A percentile compares a stretch with the other conserved stretches of the same genome.
Conservation (phyloP, 2,113 vertebrate genomes). For the Takifugu bimaculatus region DNA sequence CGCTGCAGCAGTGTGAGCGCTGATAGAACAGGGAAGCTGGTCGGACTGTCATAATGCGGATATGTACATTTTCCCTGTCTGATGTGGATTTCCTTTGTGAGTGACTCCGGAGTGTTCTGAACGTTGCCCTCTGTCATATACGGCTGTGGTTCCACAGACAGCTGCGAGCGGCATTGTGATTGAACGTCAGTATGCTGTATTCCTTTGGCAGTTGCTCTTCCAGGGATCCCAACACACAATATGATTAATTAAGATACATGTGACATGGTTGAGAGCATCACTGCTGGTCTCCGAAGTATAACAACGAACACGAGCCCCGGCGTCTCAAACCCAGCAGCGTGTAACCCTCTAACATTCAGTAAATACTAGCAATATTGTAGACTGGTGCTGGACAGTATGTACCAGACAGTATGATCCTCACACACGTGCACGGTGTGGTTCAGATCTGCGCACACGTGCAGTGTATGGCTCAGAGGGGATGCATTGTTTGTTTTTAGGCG, state of each 20-base stretch:
- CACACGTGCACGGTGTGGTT: conserved; percentile 42
- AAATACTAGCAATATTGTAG: conserved; percentile 7
- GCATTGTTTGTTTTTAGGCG: too few species aligned
- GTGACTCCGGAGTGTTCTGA: conserved; percentile 29
- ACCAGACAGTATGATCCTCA: conserved; percentile 47
- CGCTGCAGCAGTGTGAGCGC: conserved; percentile 27
- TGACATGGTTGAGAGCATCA: conserved; percentile 23
- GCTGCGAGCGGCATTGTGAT: conserved; percentile 33
- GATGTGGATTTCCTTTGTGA: conserved; percentile 39
- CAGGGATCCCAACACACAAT: conserved; percentile 50
- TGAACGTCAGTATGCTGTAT: conserved; percentile 40
- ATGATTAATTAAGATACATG: conserved; percentile 64
- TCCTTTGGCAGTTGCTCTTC: conserved; percentile 58
- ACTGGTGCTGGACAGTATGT: conserved; percentile 12
- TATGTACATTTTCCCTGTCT: conserved; percentile 28
- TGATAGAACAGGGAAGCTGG: conserved; percentile 31
- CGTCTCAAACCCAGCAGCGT: not conserved
- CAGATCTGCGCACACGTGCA: conserved; percentile 51
- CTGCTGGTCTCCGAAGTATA: not conserved
- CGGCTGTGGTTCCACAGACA: conserved; percentile 24
- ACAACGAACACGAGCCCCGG: conserved; percentile 17
- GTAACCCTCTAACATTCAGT: conserved; percentile 16
- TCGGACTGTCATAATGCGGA: conserved; percentile 27
- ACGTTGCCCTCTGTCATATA: conserved; percentile 27
- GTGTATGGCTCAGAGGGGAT: conserved; percentile 21